Evolutionary conservation across 2,797 vertebrate species (phyloP).

Genomic region (Sebastes iracundus): DNA sequence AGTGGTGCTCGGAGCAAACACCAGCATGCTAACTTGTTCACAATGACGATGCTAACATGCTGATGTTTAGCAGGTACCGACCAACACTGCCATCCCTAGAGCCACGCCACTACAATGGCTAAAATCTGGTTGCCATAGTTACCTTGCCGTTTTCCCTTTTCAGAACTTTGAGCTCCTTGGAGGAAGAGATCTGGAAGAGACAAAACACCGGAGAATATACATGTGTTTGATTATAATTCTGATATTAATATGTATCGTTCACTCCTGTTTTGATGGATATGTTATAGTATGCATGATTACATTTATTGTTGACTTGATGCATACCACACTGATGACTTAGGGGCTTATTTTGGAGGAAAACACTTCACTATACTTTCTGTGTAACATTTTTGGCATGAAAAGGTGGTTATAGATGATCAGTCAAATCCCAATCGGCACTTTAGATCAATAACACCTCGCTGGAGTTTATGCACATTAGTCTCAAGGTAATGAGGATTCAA

Average conservation of each 20-base stretch:
- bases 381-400: neutral
- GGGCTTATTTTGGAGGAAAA: neutral
- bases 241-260: neutral
- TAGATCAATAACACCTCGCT: neutral
- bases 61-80: neutral
- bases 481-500: neutral
- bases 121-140: constrained; percentile 9
- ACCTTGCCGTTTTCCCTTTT: constrained; percentile 70
- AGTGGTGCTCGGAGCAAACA: neutral
- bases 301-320: neutral
- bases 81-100: neutral
- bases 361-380: neutral
- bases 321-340: neutral
- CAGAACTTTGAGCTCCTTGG: constrained; percentile 45
- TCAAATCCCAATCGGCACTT: no score
- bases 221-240: neutral
- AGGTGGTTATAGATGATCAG: neutral
- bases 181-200: constrained; percentile 48
- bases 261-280: neutral
- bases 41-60: neutral
- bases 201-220: neutral
- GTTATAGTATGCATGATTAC: neutral
- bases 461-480: neutral
- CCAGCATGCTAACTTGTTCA: neutral
- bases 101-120: neutral